A percentile compares a stretch with the other conserved stretches of the same genome.
Evolutionary conservation across 2,113 vertebrate species (phyloP).

Genomic region (Microcebus lehilahytsara): DNA sequence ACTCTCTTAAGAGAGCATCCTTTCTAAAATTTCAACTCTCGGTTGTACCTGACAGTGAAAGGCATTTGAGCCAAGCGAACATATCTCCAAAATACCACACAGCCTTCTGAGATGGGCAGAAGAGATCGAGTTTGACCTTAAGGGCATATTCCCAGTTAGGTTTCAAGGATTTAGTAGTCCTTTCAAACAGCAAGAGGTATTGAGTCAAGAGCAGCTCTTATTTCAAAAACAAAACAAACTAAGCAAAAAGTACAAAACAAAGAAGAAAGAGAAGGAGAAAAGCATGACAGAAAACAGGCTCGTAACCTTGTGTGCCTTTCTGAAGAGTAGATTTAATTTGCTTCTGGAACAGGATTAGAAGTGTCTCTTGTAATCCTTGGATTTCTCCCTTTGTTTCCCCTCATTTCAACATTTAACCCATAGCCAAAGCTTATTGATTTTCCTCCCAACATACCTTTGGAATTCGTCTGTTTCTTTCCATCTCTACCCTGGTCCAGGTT

Average conservation of each 20-base stretch:
- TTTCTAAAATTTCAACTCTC: conserved; percentile 26
- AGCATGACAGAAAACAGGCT: not conserved
- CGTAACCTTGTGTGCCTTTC: not conserved
- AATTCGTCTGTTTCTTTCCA: not conserved
- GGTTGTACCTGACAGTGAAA: not conserved
- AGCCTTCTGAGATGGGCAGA: not conserved
- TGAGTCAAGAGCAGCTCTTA: not conserved
- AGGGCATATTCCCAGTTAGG: not conserved
- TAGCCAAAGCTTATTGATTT: not conserved
- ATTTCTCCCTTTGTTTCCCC: not conserved
- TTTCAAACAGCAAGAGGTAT: not conserved
- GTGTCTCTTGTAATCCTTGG: not conserved
- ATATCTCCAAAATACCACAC: not conserved
- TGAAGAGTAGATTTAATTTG: not conserved
- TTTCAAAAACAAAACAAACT: not conserved
- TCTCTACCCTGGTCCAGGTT: not conserved
- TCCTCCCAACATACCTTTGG: not conserved
- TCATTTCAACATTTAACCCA: not conserved
- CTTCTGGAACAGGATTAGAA: not conserved
- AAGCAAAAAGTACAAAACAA: not conserved
- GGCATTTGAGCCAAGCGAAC: not conserved
- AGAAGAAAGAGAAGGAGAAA: not conserved
- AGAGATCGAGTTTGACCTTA: not conserved
- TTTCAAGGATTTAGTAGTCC: not conserved
- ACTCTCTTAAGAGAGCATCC: conserved; percentile 10